Evolutionary conservation across 2,113 vertebrate genomes (phyloP).

Genomic region (Aspidoscelis tigris): DNA sequence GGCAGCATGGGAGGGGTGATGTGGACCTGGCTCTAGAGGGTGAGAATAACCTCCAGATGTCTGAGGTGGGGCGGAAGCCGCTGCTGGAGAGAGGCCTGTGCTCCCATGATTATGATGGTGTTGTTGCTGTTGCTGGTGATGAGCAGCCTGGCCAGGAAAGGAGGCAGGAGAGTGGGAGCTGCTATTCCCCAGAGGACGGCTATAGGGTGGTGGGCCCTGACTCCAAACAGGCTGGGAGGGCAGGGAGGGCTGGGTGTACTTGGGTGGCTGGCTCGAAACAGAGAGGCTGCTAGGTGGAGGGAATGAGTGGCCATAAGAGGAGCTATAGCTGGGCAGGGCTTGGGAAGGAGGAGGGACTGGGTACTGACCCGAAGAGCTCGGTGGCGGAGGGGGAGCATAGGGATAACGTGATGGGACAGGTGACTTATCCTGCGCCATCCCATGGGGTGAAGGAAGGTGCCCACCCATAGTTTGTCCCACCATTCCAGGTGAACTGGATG

Average conservation of each 20-base stretch:
- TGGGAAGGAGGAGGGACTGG: constrained; percentile 63
- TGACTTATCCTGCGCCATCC: constrained; percentile 73
- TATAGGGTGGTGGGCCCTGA: constrained; percentile 75
- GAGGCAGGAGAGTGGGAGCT: constrained; percentile 63
- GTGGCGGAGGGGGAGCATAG: constrained; percentile 61
- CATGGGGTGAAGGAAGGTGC: constrained; percentile 71
- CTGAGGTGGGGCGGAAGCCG: constrained; percentile 44
- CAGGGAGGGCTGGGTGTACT: constrained; percentile 78
- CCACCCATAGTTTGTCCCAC: constrained; percentile 82
- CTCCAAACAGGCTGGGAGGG: constrained; percentile 79
- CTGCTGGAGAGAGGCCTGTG: constrained; percentile 33
- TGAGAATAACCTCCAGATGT: constrained; percentile 67
- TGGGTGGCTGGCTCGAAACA: constrained; percentile 76
- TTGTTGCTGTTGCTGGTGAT: constrained; percentile 71
- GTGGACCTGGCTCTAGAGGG: constrained; percentile 61
- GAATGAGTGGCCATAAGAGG: constrained; percentile 71
- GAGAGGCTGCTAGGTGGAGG: constrained; percentile 72
- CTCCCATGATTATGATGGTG: constrained; percentile 21
- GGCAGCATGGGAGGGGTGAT: constrained; percentile 68
- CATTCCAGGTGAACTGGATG: constrained; percentile 74
- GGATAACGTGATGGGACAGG: constrained; percentile 71
- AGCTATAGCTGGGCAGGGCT: constrained; percentile 72
- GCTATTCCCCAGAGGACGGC: constrained; percentile 70
- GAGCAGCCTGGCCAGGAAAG: constrained; percentile 67
- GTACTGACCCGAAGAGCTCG: constrained; percentile 73